A percentile compares a stretch with the other conserved stretches of the same genome.
Conservation (phyloP, 2,888 invertebrate genomes). For the Hydrotaea diabolus region DNA sequence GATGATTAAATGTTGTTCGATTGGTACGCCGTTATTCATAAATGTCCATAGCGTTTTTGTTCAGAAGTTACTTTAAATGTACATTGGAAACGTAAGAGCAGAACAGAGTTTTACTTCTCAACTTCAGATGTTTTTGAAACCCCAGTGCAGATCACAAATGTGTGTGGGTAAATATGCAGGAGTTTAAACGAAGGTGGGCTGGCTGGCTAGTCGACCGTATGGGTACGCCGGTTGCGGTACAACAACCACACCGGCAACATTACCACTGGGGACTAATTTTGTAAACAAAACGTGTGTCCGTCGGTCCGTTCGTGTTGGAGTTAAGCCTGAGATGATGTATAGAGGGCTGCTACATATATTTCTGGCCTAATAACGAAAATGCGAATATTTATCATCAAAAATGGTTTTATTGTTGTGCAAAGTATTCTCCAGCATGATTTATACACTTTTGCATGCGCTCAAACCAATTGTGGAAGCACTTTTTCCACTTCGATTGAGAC, state of each 20-base stretch:
- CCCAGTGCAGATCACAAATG: slow-evolving; percentile 7
- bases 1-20: too few species aligned
- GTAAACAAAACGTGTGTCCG: background rate
- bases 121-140: slow-evolving; percentile 4
- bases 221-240: background rate
- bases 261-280: slow-evolving; percentile 31
- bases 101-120: slow-evolving; percentile 3
- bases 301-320: background rate
- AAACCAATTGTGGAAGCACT: too few species aligned
- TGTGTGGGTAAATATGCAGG: background rate
- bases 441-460: too few species aligned
- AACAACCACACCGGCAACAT: slow-evolving; percentile 15
- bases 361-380: too few species aligned
- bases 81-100: background rate
- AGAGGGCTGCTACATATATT: too few species aligned
- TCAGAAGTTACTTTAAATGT: background rate
- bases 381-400: too few species aligned
- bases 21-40: background rate
- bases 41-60: background rate
- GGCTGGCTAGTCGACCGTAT: too few species aligned
- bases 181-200: background rate
- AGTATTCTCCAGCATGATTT: too few species aligned
- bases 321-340: slow-evolving; percentile 14
- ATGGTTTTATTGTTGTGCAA: too few species aligned
- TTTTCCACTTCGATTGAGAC: too few species aligned